Evolutionary conservation across 2,113 vertebrate genomes (phyloP).

Genomic region (cat (Felis catus)): DNA sequence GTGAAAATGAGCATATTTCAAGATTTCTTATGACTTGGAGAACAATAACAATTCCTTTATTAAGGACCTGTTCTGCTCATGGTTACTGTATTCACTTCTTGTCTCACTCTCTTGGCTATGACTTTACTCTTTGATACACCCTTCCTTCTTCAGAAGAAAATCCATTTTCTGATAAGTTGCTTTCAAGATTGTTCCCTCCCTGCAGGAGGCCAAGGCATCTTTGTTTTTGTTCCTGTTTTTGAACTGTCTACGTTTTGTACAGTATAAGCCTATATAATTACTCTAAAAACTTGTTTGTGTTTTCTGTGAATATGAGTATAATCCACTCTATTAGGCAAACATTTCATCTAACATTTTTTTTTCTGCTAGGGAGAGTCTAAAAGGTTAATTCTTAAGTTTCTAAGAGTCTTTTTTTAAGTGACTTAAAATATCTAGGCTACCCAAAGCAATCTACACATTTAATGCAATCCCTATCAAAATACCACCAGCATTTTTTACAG

Average conservation of each 20-base stretch:
- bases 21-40: background rate
- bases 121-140: background rate
- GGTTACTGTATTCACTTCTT: background rate
- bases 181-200: background rate
- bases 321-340: background rate
- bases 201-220: background rate
- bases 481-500: too few relatives aligned
- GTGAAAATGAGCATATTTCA: background rate
- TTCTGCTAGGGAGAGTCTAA: background rate
- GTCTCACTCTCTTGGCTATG: background rate
- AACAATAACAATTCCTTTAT: background rate
- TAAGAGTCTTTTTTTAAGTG: background rate
- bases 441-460: too few relatives aligned
- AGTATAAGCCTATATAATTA: background rate
- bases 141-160: background rate
- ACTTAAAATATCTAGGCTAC: too few relatives aligned
- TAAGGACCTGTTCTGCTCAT: background rate
- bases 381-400: background rate
- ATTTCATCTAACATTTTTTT: background rate
- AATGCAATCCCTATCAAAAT: too few relatives aligned
- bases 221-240: background rate
- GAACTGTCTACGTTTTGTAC: background rate
- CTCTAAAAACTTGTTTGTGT: background rate
- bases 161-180: background rate
- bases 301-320: background rate